A percentile compares a stretch with the other conserved stretches of the same genome.
These are phyloP conservation scores for Sturnus vulgaris DNA, from an alignment of 2,113 vertebrate species.

Conservation along the genomic window DNA sequence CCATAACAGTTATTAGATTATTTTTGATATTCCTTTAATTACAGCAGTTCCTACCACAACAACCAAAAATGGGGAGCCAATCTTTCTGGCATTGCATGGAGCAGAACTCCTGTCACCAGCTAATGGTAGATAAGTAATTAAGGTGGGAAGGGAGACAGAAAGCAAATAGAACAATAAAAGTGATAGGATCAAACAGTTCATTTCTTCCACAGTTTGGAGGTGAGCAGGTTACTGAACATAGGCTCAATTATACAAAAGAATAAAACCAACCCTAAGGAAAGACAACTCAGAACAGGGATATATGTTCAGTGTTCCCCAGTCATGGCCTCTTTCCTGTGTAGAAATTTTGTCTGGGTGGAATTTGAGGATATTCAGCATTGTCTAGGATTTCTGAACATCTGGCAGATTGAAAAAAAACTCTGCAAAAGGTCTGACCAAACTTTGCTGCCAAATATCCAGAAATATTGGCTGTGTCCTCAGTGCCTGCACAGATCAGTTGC, in stretches of 20 bases:
- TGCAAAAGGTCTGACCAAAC: slow-evolving; percentile 1
- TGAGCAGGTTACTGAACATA: neutral
- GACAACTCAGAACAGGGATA: neutral
- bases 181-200: neutral
- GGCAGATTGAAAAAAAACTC: neutral
- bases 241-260: neutral
- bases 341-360: neutral
- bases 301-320: neutral
- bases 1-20: neutral
- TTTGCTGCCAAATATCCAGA: neutral
- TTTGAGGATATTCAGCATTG: slow-evolving; percentile 4
- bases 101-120: neutral
- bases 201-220: neutral
- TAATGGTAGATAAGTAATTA: neutral
- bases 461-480: neutral
- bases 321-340: neutral
- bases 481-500: neutral
- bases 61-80: neutral
- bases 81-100: neutral
- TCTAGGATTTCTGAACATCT: slow-evolving; percentile 2
- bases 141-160: neutral
- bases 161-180: neutral
- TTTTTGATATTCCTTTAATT: neutral
- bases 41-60: neutral
- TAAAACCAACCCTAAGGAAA: neutral